phyloP scores from a whole-genome alignment of 2,113 vertebrate species.

The Tachysurus vachellii region DNA sequence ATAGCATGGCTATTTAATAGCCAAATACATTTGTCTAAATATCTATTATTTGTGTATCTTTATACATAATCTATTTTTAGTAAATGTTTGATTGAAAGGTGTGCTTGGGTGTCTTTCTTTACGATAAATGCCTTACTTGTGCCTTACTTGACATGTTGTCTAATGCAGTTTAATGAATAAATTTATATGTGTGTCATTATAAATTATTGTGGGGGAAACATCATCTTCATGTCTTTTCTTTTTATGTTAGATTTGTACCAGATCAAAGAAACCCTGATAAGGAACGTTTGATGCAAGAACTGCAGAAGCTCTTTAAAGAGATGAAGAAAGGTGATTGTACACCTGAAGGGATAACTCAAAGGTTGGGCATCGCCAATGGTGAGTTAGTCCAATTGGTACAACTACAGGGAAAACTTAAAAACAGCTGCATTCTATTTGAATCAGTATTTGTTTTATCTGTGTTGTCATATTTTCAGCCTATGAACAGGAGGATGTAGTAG shows the following conservation, averaged over 20 bases:
- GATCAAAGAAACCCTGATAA: neutral
- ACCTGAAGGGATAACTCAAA: slow-evolving; percentile 20
- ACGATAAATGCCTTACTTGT: neutral
- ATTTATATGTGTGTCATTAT: neutral
- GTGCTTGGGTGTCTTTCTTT: neutral
- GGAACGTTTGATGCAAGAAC: slow-evolving; percentile 47
- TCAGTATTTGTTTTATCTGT: neutral
- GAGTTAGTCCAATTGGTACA: neutral
- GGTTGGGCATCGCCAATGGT: slow-evolving; percentile 62
- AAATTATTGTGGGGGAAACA: neutral
- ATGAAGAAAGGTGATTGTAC: accelerated
- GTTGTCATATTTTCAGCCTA: slow-evolving; percentile 43
- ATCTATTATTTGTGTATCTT: neutral
- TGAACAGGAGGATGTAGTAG: slow-evolving; percentile 66
- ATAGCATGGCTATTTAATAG: neutral
- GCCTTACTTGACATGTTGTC: neutral
- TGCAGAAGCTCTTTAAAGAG: slow-evolving; percentile 57
- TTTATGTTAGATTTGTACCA: neutral
- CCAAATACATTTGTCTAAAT: neutral
- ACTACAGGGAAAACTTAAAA: neutral
- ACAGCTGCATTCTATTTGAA: neutral
- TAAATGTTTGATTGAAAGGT: neutral
- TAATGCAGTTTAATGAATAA: neutral
- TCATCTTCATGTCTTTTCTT: neutral
- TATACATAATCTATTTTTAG: neutral